Conservation (phyloP, 2,888 invertebrate species). For the Philopedon plagiatum region DNA sequence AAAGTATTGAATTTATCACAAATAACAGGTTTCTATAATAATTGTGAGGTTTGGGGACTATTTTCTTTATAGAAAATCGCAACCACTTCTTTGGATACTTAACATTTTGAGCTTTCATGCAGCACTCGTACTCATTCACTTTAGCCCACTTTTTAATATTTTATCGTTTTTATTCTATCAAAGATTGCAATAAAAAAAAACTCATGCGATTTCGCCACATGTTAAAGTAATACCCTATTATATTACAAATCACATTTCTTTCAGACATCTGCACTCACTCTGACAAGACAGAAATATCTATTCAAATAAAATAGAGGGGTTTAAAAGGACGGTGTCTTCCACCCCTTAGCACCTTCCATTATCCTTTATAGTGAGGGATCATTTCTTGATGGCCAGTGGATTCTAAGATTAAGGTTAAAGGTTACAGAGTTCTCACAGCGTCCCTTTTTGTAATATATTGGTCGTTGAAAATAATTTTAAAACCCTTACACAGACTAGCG, state of each 20-base stretch:
- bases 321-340: background rate
- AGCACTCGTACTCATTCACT: too few relatives aligned
- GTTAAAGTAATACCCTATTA: background rate
- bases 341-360: slow-evolving; percentile 23
- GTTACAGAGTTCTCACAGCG: slow-evolving; percentile 58
- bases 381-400: slow-evolving; percentile 43
- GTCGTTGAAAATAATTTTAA: slow-evolving; percentile 6
- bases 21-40: too few relatives aligned
- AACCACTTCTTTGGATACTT: too few relatives aligned
- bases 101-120: too few relatives aligned
- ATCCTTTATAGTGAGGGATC: slow-evolving; percentile 34
- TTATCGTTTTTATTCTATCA: too few relatives aligned
- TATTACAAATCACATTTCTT: background rate
- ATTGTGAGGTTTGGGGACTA: too few relatives aligned
- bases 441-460: slow-evolving; percentile 42
- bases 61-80: too few relatives aligned
- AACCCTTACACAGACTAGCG: background rate
- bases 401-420: slow-evolving; percentile 54
- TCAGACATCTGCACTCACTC: background rate
- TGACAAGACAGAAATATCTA: slow-evolving; percentile 16
- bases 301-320: slow-evolving; percentile 13
- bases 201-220: background rate
- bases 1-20: too few relatives aligned
- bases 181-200: too few relatives aligned
- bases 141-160: too few relatives aligned